These are phyloP conservation scores for Spea hammondii DNA, from an alignment of 2,797 vertebrate species.

Conservation along the genomic window DNA sequence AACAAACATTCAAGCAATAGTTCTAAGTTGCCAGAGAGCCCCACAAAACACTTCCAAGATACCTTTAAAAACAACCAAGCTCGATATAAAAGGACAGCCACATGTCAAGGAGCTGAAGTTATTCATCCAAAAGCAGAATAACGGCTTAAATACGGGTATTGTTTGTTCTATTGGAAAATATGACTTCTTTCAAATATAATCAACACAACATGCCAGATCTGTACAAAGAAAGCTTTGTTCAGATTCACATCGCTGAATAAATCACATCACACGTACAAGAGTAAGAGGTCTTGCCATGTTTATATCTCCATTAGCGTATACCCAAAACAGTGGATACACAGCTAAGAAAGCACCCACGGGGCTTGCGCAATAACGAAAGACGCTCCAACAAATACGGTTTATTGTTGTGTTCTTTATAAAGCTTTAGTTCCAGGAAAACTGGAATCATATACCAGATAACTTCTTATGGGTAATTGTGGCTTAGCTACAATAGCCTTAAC, in stretches of 20 bases:
- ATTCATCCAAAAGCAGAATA: constrained; percentile 14
- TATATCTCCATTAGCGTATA: background rate
- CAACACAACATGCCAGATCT: background rate
- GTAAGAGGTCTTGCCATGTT: background rate
- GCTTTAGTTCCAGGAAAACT: constrained; percentile 34
- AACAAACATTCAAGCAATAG: too few relatives aligned
- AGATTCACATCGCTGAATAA: background rate
- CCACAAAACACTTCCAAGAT: too few relatives aligned
- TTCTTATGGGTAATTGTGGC: constrained; percentile 10
- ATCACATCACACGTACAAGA: constrained; percentile 14
- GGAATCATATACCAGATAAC: constrained; percentile 27
- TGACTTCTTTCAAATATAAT: constrained; percentile 29
- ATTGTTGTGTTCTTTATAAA: constrained; percentile 6
- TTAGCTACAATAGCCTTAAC: constrained; percentile 24
- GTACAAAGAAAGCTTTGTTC: constrained; percentile 32
- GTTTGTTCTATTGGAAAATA: constrained; percentile 28
- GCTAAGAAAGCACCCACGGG: too few relatives aligned
- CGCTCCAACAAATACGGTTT: background rate
- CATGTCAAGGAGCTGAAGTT: constrained; percentile 4
- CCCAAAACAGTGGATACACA: background rate
- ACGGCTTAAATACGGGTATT: constrained; percentile 18
- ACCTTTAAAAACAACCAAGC: too few relatives aligned
- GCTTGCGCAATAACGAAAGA: background rate
- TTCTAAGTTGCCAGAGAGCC: too few relatives aligned
- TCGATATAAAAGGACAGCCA: background rate